phyloP scores from a whole-genome alignment of 2,888 invertebrate species.

The Phengaris arion region DNA sequence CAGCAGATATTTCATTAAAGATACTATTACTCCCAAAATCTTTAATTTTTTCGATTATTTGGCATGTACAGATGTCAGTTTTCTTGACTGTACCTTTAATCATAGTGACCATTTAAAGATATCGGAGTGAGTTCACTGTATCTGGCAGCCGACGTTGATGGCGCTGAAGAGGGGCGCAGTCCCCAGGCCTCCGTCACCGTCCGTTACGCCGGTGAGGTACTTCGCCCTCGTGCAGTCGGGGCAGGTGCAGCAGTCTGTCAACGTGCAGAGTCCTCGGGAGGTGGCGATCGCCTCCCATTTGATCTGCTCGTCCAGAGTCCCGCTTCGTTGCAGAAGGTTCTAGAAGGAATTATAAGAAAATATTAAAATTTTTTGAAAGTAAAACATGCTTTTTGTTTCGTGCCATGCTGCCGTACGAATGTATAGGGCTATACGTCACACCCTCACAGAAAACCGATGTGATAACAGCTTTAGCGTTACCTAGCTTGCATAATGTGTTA shows the following conservation, averaged over 20 bases:
- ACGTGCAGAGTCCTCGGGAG: constrained; percentile 64
- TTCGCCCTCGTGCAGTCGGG: constrained; percentile 58
- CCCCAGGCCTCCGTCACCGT: constrained; percentile 66
- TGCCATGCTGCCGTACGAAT: too few species aligned
- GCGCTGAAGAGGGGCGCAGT: constrained; percentile 63
- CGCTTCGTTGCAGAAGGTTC: constrained; percentile 62
- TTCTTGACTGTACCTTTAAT: neutral
- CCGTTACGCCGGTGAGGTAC: constrained; percentile 56
- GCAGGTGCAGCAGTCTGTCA: constrained; percentile 65
- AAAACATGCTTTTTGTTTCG: too few species aligned
- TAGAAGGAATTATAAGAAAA: constrained; percentile 42
- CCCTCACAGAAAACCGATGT: too few species aligned
- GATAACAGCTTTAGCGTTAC: too few species aligned
- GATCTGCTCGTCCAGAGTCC: constrained; percentile 64
- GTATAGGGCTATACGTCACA: too few species aligned
- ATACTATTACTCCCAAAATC: too few species aligned
- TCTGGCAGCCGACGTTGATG: constrained; percentile 59
- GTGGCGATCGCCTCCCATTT: constrained; percentile 75
- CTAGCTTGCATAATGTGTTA: too few species aligned
- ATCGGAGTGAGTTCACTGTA: constrained; percentile 48
- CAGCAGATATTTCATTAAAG: too few species aligned
- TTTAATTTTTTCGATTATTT: too few species aligned
- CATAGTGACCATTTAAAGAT: neutral
- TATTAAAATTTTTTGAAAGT: too few species aligned
- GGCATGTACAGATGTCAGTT: too few species aligned